Evolutionary conservation across 1,140 invertebrate species (phyloP).

Genomic region (Tetragnatha versicolor): DNA sequence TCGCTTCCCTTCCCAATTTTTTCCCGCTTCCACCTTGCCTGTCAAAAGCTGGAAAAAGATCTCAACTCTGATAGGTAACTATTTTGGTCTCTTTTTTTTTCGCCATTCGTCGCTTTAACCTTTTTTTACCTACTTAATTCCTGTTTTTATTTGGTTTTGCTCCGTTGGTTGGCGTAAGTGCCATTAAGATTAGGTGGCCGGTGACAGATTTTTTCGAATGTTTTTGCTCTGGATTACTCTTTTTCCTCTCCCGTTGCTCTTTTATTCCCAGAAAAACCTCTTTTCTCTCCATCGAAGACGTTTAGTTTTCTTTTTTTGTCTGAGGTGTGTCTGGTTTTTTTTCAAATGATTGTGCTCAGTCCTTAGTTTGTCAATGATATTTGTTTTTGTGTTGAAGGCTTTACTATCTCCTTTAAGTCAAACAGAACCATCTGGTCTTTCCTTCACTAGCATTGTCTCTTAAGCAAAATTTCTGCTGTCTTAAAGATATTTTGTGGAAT

Average conservation of each 20-base stretch:
- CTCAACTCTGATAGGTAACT: constrained; percentile 46
- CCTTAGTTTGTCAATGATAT: no score
- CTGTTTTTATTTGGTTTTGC: constrained; percentile 21
- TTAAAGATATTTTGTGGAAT: no score
- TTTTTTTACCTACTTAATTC: not conserved
- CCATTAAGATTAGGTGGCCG: constrained; percentile 33
- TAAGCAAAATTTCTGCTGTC: no score
- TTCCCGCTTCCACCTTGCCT: not conserved
- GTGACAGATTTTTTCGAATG: constrained; percentile 31
- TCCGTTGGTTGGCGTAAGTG: constrained; percentile 32
- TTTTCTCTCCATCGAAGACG: not conserved
- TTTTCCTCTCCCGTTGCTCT: not conserved
- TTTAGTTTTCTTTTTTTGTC: not conserved
- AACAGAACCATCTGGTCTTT: no score
- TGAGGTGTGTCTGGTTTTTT: not conserved
- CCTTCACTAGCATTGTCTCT: no score
- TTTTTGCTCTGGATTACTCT: not conserved
- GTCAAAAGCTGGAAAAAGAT: constrained; percentile 48
- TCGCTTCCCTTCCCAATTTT: constrained; percentile 15
- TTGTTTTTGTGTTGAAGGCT: no score
- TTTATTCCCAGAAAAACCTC: no score
- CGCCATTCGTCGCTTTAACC: not conserved
- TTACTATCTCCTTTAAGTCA: no score
- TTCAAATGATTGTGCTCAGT: no score
- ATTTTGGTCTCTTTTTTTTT: constrained; percentile 23